These are phyloP conservation scores for Plagodis pulveraria DNA, from an alignment of 2,888 invertebrate genomes.

Conservation along the genomic window DNA sequence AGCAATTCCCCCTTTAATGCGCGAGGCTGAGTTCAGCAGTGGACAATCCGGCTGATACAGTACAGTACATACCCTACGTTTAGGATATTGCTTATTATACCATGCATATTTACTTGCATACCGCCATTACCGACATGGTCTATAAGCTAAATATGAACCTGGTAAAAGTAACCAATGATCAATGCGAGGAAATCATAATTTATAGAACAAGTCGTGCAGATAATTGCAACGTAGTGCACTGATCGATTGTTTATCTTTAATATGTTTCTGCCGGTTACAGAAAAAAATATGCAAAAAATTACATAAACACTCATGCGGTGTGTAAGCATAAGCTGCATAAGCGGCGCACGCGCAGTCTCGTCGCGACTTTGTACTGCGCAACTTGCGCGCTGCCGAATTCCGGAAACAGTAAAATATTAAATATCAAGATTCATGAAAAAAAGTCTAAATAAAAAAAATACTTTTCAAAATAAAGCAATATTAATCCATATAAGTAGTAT, in stretches of 20 bases:
- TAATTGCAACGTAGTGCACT: slow-evolving; percentile 40
- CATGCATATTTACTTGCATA: slow-evolving; percentile 6
- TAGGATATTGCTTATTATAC: too few relatives aligned
- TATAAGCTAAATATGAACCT: neutral
- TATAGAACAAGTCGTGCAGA: slow-evolving; percentile 45
- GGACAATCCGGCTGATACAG: too few relatives aligned
- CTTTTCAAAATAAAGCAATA: neutral
- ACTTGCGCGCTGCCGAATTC: slow-evolving; percentile 45
- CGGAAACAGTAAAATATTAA: neutral
- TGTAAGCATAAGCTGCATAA: slow-evolving; percentile 10
- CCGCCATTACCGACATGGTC: slow-evolving; percentile 12
- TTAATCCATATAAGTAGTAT: too few relatives aligned
- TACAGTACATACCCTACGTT: too few relatives aligned
- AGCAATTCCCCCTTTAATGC: too few relatives aligned
- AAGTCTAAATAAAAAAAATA: too few relatives aligned
- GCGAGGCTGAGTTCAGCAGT: too few relatives aligned
- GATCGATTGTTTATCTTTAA: slow-evolving; percentile 32
- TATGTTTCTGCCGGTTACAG: slow-evolving; percentile 33
- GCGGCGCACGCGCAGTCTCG: slow-evolving; percentile 55
- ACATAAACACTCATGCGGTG: slow-evolving; percentile 40
- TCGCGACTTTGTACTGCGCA: slow-evolving; percentile 54
- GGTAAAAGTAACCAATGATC: slow-evolving; percentile 11
- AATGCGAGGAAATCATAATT: slow-evolving; percentile 23
- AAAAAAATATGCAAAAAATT: slow-evolving; percentile 48
- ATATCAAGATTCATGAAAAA: neutral